Evolutionary conservation across 1,140 invertebrate species (phyloP).

Genomic region (Sesamia nonagrioides): DNA sequence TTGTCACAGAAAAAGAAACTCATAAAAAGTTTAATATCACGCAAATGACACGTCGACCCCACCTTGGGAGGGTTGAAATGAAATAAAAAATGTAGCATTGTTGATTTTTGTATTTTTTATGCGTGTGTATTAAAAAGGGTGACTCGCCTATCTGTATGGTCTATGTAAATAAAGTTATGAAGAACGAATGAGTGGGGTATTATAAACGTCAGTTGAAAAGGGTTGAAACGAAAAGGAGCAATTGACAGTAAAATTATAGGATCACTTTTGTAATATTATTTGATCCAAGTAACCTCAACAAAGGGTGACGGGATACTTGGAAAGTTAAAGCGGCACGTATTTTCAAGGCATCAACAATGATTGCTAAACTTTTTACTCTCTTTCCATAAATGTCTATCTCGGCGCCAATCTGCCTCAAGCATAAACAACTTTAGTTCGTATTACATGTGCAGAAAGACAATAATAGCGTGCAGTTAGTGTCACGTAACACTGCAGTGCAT

Average conservation of each 20-base stretch:
- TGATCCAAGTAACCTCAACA: neutral
- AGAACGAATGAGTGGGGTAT: neutral
- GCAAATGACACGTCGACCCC: slow-evolving; percentile 23
- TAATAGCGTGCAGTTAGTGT: slow-evolving; percentile 44
- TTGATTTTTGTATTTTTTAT: slow-evolving; percentile 38
- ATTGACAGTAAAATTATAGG: neutral
- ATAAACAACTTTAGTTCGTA: slow-evolving; percentile 24
- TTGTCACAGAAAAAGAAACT: slow-evolving; percentile 14
- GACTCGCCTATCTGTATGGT: slow-evolving; percentile 12
- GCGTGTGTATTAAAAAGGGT: slow-evolving; percentile 15
- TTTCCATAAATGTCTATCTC: slow-evolving; percentile 40
- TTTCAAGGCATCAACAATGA: slow-evolving; percentile 27
- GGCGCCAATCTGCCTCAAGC: neutral
- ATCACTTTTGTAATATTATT: neutral
- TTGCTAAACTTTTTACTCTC: slow-evolving; percentile 31
- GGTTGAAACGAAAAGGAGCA: neutral
- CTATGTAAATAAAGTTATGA: slow-evolving; percentile 24
- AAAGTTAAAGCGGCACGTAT: slow-evolving; percentile 12
- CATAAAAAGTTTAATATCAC: slow-evolving; percentile 43
- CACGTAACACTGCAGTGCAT: slow-evolving; percentile 52
- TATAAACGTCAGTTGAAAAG: neutral
- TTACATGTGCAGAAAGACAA: slow-evolving; percentile 32
- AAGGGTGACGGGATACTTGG: neutral
- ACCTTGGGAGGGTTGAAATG: slow-evolving; percentile 40
- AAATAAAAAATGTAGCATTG: slow-evolving; percentile 41